Evolutionary conservation across 2,797 vertebrate genomes (phyloP), one percentile per base, ranked within the genome.

Genomic region (Podarcis lilfordi): DNA sequence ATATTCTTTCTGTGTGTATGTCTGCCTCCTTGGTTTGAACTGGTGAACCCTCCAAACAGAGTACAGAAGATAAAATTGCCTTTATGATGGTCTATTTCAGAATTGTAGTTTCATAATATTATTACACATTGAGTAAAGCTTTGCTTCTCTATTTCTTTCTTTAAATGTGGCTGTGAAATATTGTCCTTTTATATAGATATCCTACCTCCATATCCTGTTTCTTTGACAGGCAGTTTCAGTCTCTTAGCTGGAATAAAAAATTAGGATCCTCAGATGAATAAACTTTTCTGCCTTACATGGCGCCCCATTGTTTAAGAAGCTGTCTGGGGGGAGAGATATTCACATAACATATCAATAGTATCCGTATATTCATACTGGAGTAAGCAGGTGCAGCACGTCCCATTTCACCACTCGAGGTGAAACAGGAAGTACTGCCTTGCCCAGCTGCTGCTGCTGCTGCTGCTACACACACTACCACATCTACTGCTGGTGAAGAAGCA

Each of bases 121-220:
- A 91, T 32, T 92, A 72, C 45, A 35, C 81, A 91, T 84, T 93
- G 68, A 90, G 64, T 66, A 91, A 94, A 94, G 91, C 82, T 50
- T 91, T 92, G 19, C 21, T 4, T 85, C 92, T 81, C 68, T 85
- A 13, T 66, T 92, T 94, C n/a, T 72, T 93, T 82, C 91, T 94
- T 87, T 92, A 86, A 86, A 8, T 5, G 23, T 66, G 25, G 4
- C 59, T 80, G 32, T 25, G 4, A 88, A 68, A 84, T 55, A 50
- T 50, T 91, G 81, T 92, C 91, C 43, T 78, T 82, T 87, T 69
- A 43, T 21, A 21, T 77, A 19, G 19, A 66, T 75, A 84, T 89
- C 43, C 85, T 89, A 6, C 80, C 64, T 32, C 82, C 85, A 89
- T 91, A 92, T 92, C 89, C 80, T 89, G 93, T 95, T 89, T 59